A percentile compares a stretch with the other conserved stretches of the same genome.
These are phyloP conservation scores for Liopterus haemorrhoidalis DNA, from an alignment of 2,888 invertebrate species.

Conservation along the genomic window DNA sequence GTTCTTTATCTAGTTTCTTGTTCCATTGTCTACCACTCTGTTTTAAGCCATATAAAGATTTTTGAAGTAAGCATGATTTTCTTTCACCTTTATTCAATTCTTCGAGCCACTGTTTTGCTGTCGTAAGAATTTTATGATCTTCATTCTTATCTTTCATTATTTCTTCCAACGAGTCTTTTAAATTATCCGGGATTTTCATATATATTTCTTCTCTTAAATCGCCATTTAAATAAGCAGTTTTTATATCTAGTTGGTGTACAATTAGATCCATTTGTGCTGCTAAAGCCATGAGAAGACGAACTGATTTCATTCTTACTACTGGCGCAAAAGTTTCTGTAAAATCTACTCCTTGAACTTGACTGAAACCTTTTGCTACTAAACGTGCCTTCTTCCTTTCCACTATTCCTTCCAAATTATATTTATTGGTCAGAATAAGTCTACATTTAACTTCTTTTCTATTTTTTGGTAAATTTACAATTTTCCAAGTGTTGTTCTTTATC, in stretches of 20 bases:
- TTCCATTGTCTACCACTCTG: no score
- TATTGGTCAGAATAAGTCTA: no score
- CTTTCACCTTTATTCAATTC: no score
- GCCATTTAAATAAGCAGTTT: no score
- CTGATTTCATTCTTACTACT: constrained; percentile 19
- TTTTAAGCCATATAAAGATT: no score
- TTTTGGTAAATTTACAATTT: constrained; percentile 25
- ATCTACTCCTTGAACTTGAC: constrained; percentile 29
- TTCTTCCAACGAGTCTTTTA: no score
- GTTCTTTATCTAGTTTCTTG: no score
- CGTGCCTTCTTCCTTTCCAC: constrained; percentile 14
- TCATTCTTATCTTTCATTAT: no score
- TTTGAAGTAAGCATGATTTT: no score
- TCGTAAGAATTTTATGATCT: no score
- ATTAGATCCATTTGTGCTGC: constrained; percentile 11
- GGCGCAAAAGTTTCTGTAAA: constrained; percentile 32
- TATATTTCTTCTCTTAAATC: constrained; percentile 11
- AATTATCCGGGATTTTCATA: no score
- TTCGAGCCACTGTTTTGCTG: no score
- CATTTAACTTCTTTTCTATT: constrained; percentile 26
- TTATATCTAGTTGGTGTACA: constrained; percentile 12
- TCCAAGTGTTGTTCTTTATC: constrained; percentile 32
- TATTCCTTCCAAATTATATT: background rate
- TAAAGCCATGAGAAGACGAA: constrained; percentile 4
- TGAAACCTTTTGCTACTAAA: constrained; percentile 31